Conservation (phyloP, 2,797 vertebrate genomes). For the Hemitrygon akajei region DNA sequence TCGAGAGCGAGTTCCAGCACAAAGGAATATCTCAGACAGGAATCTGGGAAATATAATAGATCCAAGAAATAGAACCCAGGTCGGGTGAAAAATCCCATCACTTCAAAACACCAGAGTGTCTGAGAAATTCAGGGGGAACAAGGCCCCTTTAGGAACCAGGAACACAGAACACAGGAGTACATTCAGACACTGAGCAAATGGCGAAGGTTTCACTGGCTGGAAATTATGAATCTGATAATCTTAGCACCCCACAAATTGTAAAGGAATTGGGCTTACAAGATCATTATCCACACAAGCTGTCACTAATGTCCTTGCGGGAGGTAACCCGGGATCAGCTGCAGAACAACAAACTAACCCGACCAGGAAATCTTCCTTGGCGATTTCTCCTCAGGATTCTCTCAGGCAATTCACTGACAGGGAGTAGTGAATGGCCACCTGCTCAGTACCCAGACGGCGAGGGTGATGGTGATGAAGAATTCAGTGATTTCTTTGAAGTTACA, state of each 20-base stretch:
- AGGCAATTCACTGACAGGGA: slow-evolving; percentile 37
- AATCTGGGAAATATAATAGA: too few relatives aligned
- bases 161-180: too few relatives aligned
- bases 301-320: not conserved
- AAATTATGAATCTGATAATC: not conserved
- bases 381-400: slow-evolving; percentile 56
- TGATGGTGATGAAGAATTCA: too few relatives aligned
- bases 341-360: not conserved
- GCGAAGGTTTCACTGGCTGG: not conserved
- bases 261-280: not conserved
- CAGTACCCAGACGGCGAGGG: not conserved
- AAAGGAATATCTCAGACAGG: too few relatives aligned
- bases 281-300: slow-evolving; percentile 1
- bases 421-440: slow-evolving; percentile 37
- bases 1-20: too few relatives aligned
- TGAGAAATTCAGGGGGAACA: too few relatives aligned
- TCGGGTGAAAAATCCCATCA: too few relatives aligned
- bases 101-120: too few relatives aligned
- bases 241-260: not conserved
- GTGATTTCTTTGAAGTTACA: too few relatives aligned
- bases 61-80: too few relatives aligned
- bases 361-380: slow-evolving; percentile 47
- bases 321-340: not conserved
- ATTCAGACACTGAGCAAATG: too few relatives aligned
- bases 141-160: too few relatives aligned